Percentiles rank a stretch among this genome's conserved stretches.
Conservation (phyloP, 30 jellyfish, hydroid and myxozoan species). For the Sanderia malayensis region DNA sequence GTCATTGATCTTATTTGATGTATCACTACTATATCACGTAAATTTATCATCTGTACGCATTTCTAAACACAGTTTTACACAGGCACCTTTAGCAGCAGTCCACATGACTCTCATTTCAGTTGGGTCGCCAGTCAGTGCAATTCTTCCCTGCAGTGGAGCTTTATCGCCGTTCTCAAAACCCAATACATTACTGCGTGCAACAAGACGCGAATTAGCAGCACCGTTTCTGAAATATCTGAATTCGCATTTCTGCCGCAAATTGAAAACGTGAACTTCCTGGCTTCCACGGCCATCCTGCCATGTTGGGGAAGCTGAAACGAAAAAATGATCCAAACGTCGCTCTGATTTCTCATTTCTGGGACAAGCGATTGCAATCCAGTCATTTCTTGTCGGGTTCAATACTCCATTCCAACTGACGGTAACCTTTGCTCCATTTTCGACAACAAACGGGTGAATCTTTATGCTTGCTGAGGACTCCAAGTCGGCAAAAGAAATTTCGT, state of each 20-base stretch:
- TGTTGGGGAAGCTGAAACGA: conserved; percentile 52
- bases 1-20: too few relatives aligned
- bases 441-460: conserved; percentile 71
- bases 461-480: conserved; percentile 37
- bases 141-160: conserved; percentile 89
- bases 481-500: conserved; percentile 39
- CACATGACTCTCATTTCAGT: conserved; percentile 98
- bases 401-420: conserved; percentile 77
- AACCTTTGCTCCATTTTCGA: conserved; percentile 83
- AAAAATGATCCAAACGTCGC: conserved; percentile 72
- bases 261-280: conserved; percentile 65
- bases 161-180: conserved; percentile 68
- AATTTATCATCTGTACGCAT: too few relatives aligned
- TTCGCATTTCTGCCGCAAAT: conserved; percentile 78
- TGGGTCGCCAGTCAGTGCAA: conserved; percentile 85
- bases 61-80: too few relatives aligned
- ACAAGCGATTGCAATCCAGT: conserved; percentile 88
- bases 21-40: too few relatives aligned
- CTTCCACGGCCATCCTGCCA: conserved; percentile 85
- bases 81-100: conserved; percentile 93
- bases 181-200: conserved; percentile 79
- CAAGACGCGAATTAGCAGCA: conserved; percentile 43
- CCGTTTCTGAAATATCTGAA: conserved; percentile 77
- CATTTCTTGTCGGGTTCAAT: conserved; percentile 64
- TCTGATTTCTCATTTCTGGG: conserved; percentile 60